Evolutionary conservation across 2,797 vertebrate genomes (phyloP).

Genomic region (Staurois parvus): DNA sequence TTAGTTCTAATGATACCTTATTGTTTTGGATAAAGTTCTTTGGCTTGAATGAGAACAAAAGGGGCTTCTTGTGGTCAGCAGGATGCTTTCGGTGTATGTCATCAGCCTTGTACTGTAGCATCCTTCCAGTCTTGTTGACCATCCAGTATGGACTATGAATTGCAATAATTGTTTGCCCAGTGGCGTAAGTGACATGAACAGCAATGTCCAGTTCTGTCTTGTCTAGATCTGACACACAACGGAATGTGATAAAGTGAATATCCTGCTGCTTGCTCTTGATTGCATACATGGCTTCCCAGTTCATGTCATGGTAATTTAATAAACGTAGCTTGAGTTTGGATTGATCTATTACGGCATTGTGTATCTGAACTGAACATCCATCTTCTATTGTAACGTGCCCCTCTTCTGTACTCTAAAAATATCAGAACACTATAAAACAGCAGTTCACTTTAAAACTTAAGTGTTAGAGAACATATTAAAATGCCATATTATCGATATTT

Average conservation of each 20-base stretch:
- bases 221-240: slow-evolving; percentile 76
- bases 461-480: neutral
- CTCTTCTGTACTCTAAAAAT: slow-evolving; percentile 77
- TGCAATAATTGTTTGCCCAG: slow-evolving; percentile 84
- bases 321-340: slow-evolving; percentile 84
- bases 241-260: slow-evolving; percentile 90
- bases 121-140: slow-evolving; percentile 92
- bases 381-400: slow-evolving; percentile 76
- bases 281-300: slow-evolving; percentile 87
- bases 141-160: slow-evolving; percentile 97
- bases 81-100: slow-evolving; percentile 97
- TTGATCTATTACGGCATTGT: slow-evolving; percentile 85
- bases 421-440: neutral
- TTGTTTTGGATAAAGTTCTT: slow-evolving; percentile 93
- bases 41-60: slow-evolving; percentile 97
- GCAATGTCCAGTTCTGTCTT: slow-evolving; percentile 90
- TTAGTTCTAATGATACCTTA: slow-evolving; percentile 79
- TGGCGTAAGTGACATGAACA: slow-evolving; percentile 85
- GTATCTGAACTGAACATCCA: slow-evolving; percentile 89
- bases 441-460: neutral
- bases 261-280: slow-evolving; percentile 84
- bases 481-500: too few relatives aligned
- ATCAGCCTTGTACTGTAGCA: slow-evolving; percentile 97
- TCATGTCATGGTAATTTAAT: slow-evolving; percentile 87
- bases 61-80: slow-evolving; percentile 89